These are phyloP conservation scores for Linyphia triangularis DNA, from an alignment of 2,888 invertebrate species.

Conservation along the genomic window DNA sequence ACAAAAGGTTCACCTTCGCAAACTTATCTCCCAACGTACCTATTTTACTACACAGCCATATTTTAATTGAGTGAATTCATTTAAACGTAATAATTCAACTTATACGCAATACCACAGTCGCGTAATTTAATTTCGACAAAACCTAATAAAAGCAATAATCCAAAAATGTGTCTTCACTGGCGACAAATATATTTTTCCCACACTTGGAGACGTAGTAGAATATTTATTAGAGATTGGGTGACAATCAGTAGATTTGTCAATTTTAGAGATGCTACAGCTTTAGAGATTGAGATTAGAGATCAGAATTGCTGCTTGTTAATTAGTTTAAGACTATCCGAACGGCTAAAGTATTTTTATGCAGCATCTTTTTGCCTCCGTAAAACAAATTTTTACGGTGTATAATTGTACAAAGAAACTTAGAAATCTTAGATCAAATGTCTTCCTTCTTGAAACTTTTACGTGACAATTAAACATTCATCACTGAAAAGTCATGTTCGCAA, in stretches of 20 bases:
- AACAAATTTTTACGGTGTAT: constrained; percentile 43
- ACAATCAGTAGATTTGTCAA: constrained; percentile 70
- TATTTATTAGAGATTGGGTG: constrained; percentile 43
- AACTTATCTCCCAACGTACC: no score
- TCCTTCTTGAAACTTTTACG: constrained; percentile 49
- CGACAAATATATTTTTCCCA: constrained; percentile 48
- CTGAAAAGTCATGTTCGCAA: neutral
- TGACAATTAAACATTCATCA: constrained; percentile 22
- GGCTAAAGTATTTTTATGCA: constrained; percentile 69
- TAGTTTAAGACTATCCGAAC: constrained; percentile 44
- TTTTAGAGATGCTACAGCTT: constrained; percentile 53
- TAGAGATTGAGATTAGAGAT: constrained; percentile 60
- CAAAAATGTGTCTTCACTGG: constrained; percentile 26
- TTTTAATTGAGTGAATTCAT: no score
- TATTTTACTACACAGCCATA: no score
- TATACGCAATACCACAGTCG: no score
- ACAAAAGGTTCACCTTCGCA: no score
- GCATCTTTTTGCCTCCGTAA: constrained; percentile 53
- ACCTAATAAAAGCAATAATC: constrained; percentile 39
- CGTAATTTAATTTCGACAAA: constrained; percentile 1
- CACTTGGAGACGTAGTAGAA: constrained; percentile 18
- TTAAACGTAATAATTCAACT: no score
- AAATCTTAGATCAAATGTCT: constrained; percentile 65
- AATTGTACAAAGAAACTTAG: constrained; percentile 63
- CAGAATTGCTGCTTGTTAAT: constrained; percentile 39